Percentiles rank a stretch among this genome's conserved stretches.
These are phyloP conservation scores for Nomada goodeniana DNA, from an alignment of 2,888 invertebrate genomes.

Conservation along the genomic window DNA sequence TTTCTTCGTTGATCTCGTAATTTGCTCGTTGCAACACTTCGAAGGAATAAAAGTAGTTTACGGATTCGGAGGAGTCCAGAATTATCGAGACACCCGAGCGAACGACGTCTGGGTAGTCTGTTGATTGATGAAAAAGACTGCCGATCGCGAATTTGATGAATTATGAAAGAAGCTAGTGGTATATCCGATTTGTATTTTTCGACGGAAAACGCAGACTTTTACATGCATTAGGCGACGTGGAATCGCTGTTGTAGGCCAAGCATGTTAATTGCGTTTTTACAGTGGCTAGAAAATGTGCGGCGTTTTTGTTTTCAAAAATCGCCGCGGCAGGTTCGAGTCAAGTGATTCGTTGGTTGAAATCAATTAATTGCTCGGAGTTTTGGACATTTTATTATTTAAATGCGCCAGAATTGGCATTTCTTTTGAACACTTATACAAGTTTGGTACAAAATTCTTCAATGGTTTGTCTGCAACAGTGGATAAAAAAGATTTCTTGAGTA, in stretches of 20 bases:
- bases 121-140: conserved; percentile 46
- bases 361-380: conserved; percentile 1
- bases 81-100: not conserved
- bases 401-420: no score
- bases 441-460: not conserved
- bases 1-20: not conserved
- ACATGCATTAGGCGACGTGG: not conserved
- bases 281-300: not conserved
- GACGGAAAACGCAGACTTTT: conserved; percentile 31
- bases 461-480: not conserved
- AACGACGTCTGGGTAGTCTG: not conserved
- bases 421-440: not conserved
- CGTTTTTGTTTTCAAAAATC: not conserved
- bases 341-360: not conserved
- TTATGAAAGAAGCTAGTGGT: not conserved
- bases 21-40: not conserved
- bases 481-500: not conserved
- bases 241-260: not conserved
- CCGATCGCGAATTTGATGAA: conserved; percentile 35
- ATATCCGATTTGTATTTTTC: conserved; percentile 44
- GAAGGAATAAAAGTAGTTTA: not conserved
- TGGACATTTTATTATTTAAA: not conserved
- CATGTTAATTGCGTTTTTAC: conserved; percentile 1
- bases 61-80: not conserved
- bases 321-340: not conserved